phyloP scores from a whole-genome alignment of 2,888 invertebrate genomes.

The Drosophila cognata region DNA sequence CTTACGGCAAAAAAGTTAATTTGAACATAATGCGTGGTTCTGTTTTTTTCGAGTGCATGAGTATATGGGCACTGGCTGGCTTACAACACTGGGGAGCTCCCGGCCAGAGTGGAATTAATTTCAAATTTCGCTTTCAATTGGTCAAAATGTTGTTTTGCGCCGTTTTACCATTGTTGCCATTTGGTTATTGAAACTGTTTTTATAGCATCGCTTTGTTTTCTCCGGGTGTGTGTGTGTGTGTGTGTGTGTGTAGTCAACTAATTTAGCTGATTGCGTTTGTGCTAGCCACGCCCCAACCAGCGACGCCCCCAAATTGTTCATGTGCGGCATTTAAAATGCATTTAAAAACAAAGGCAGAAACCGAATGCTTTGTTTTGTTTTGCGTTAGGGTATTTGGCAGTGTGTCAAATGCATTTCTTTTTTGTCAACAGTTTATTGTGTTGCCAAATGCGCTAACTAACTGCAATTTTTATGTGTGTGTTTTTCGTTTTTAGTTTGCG shows the following conservation, averaged over 20 bases:
- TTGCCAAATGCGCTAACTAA: slow-evolving; percentile 15
- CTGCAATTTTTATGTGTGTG: slow-evolving; percentile 2
- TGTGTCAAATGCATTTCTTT: background rate
- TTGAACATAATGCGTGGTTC: too few species aligned
- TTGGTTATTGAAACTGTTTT: slow-evolving; percentile 57
- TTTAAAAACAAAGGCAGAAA: slow-evolving; percentile 1
- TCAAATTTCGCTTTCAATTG: slow-evolving; percentile 72
- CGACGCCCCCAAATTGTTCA: background rate
- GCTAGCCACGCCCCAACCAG: background rate
- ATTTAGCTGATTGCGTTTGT: slow-evolving; percentile 63
- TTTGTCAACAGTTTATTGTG: background rate
- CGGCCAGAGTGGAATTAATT: slow-evolving; percentile 61
- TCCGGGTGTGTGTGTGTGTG: slow-evolving; percentile 4
- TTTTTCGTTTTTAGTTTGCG: background rate
- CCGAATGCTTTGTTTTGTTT: background rate
- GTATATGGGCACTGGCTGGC: background rate
- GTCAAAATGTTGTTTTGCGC: slow-evolving; percentile 19
- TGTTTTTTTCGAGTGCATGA: background rate
- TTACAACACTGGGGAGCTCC: slow-evolving; percentile 20
- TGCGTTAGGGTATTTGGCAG: background rate
- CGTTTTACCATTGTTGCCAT: slow-evolving; percentile 30
- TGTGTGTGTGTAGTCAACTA: slow-evolving; percentile 37
- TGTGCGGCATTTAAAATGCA: slow-evolving; percentile 30
- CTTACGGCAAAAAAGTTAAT: background rate
- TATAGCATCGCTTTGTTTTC: slow-evolving; percentile 12